Percentiles rank a stretch among this genome's conserved stretches.
Conservation (phyloP, 1,140 invertebrate genomes). For the Papilio polytes region DNA sequence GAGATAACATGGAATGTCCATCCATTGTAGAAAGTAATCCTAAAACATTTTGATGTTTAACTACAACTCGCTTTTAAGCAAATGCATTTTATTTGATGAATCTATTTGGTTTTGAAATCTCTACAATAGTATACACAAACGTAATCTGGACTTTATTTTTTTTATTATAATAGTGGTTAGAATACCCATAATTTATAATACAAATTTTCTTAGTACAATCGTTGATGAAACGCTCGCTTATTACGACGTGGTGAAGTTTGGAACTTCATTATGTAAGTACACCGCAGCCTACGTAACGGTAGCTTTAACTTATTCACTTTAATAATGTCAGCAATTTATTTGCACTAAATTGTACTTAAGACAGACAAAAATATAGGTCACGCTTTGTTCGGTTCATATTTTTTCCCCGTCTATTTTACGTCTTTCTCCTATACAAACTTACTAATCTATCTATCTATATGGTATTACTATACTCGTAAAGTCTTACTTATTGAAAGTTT, state of each 20-base stretch:
- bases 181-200: neutral
- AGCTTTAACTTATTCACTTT: constrained; percentile 27
- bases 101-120: neutral
- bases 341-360: constrained; percentile 1
- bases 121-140: neutral
- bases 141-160: neutral
- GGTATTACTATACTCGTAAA: neutral
- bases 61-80: constrained; percentile 14
- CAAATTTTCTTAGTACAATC: neutral
- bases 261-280: constrained; percentile 28
- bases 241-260: constrained; percentile 18
- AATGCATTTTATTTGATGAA: constrained; percentile 20
- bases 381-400: no score
- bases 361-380: neutral
- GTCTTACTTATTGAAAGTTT: no score
- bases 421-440: no score
- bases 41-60: constrained; percentile 17
- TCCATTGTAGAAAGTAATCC: constrained; percentile 12
- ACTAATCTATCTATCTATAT: no score
- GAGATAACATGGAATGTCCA: constrained; percentile 9
- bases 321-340: constrained; percentile 15
- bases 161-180: neutral
- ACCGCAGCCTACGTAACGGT: neutral
- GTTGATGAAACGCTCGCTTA: constrained; percentile 9
- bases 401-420: no score